phyloP scores from a whole-genome alignment of 2,888 invertebrate species.

The Tillus elongatus region DNA sequence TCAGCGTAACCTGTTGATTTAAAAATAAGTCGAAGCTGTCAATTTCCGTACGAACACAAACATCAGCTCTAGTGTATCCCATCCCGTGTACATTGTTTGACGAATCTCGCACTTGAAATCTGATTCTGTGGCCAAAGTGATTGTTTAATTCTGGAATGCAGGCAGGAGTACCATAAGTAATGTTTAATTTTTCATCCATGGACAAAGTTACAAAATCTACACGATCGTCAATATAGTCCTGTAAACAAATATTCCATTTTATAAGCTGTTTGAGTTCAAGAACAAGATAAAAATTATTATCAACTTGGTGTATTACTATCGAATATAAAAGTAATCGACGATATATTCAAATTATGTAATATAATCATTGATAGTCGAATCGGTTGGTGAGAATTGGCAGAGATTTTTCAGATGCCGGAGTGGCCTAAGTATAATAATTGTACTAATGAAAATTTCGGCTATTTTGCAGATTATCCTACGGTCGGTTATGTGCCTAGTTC shows the following conservation, averaged over 20 bases:
- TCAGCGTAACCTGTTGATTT: constrained; percentile 41
- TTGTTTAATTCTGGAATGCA: constrained; percentile 46
- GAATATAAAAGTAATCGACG: too few species aligned
- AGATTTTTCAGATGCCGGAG: too few species aligned
- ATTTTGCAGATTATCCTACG: too few species aligned
- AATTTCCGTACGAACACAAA: constrained; percentile 46
- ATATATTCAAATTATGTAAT: too few species aligned
- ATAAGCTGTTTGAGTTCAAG: too few species aligned
- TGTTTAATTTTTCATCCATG: constrained; percentile 41
- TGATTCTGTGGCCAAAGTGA: constrained; percentile 42
- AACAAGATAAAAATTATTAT: too few species aligned
- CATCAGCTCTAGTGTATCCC: constrained; percentile 42
- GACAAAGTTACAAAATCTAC: constrained; percentile 43
- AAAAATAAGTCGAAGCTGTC: constrained; percentile 46
- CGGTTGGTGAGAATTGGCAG: too few species aligned
- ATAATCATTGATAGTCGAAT: too few species aligned
- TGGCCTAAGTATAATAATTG: too few species aligned
- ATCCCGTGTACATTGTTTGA: constrained; percentile 37
- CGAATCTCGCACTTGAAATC: constrained; percentile 42
- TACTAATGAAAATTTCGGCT: too few species aligned
- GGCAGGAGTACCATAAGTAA: constrained; percentile 42
- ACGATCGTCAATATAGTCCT: constrained; percentile 46
- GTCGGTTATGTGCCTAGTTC: too few species aligned
- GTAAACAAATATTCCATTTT: constrained; percentile 21
- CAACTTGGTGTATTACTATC: too few species aligned